Percentiles rank a stretch among this genome's conserved stretches.
Evolutionary conservation across 2,888 invertebrate species (phyloP).

Genomic region (Sinhomidia bicolor): DNA sequence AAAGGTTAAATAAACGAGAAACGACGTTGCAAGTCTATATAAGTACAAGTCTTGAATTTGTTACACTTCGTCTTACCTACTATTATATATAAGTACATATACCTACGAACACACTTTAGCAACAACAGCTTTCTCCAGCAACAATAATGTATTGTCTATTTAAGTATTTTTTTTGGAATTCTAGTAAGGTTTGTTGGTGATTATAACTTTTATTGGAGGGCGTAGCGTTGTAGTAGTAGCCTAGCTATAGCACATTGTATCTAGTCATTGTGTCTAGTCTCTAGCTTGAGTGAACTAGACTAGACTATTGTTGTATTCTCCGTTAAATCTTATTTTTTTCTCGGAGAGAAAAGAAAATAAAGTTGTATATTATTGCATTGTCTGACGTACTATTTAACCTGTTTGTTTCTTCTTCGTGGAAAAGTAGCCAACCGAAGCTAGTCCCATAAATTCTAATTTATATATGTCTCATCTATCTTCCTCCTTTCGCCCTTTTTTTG

Average conservation of each 20-base stretch:
- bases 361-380: not conserved
- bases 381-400: not conserved
- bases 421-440: conserved; percentile 1
- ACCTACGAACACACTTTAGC: too few species aligned
- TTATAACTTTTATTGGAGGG: not conserved
- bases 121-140: not conserved
- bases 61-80: too few species aligned
- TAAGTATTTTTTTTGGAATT: not conserved
- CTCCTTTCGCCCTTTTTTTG: not conserved
- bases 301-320: not conserved
- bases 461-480: conserved; percentile 53
- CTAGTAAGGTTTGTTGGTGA: too few species aligned
- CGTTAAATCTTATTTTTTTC: not conserved
- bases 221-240: not conserved
- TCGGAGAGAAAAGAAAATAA: not conserved
- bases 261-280: too few species aligned
- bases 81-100: too few species aligned
- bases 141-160: too few species aligned
- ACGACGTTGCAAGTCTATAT: not conserved
- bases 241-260: too few species aligned
- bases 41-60: not conserved
- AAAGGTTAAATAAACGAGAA: conserved; percentile 22
- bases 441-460: conserved; percentile 53
- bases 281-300: not conserved
- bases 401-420: not conserved